These are phyloP conservation scores for Atta colombica DNA, from an alignment of 1,140 invertebrate species.

Conservation along the genomic window DNA sequence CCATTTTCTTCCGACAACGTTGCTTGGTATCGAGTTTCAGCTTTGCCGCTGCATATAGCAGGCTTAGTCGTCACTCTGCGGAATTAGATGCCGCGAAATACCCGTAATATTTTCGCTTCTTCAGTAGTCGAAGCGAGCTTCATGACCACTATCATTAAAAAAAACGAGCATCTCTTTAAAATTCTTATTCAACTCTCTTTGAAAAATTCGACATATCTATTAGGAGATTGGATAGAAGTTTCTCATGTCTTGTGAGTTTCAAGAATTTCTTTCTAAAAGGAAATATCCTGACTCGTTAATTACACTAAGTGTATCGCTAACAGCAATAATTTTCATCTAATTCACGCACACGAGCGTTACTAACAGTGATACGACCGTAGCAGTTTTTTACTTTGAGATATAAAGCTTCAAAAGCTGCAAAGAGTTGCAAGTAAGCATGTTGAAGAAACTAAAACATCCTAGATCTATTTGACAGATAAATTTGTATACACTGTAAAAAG, in stretches of 20 bases:
- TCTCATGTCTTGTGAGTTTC: not conserved
- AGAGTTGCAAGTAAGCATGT: not conserved
- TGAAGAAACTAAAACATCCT: not conserved
- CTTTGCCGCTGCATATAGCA: constrained; percentile 82
- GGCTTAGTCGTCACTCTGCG: constrained; percentile 83
- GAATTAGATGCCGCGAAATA: constrained; percentile 80
- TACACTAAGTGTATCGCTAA: constrained; percentile 21
- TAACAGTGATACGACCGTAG: not conserved
- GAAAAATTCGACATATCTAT: constrained; percentile 43
- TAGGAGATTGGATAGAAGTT: constrained; percentile 52
- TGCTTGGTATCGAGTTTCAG: constrained; percentile 79
- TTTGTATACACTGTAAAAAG: not conserved
- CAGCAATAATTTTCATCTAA: constrained; percentile 1
- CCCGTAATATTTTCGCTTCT: constrained; percentile 62
- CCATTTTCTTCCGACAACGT: constrained; percentile 62
- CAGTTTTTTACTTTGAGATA: not conserved
- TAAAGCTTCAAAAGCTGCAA: not conserved
- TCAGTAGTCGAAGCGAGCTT: constrained; percentile 44
- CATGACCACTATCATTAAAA: constrained; percentile 50
- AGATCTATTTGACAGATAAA: constrained; percentile 11
- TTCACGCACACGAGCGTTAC: not conserved
- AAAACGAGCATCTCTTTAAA: constrained; percentile 59
- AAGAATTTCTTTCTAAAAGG: constrained; percentile 5
- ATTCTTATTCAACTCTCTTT: constrained; percentile 45
- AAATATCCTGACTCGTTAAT: constrained; percentile 33